These are phyloP conservation scores for Girardinichthys multiradiatus DNA, from an alignment of 2,113 vertebrate species.

Conservation along the genomic window DNA sequence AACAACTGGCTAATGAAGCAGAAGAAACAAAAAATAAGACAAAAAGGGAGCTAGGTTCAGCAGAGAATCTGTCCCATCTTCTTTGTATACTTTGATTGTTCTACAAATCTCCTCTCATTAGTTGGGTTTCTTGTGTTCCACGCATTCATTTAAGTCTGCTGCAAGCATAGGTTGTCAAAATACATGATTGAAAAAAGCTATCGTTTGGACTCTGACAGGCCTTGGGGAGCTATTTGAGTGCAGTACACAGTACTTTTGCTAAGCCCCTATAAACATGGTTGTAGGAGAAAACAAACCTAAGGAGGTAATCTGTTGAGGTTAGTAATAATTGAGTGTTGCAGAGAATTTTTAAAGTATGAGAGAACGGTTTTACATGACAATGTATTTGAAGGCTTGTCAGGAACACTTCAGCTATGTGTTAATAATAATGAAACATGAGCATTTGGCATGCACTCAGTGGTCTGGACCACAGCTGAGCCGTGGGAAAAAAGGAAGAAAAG, in stretches of 20 bases:
- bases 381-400: not conserved
- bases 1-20: constrained; percentile 69
- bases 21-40: constrained; percentile 53
- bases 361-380: not conserved
- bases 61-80: constrained; percentile 28
- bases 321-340: constrained; percentile 27
- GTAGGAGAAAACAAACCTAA: not conserved
- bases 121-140: constrained; percentile 62
- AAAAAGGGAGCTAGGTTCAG: constrained; percentile 31
- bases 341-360: not conserved
- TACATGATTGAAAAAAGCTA: constrained; percentile 42
- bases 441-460: not conserved
- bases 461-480: not conserved
- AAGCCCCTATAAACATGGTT: constrained; percentile 29
- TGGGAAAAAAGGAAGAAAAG: not conserved
- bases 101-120: constrained; percentile 75
- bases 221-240: constrained; percentile 56
- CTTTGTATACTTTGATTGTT: constrained; percentile 11
- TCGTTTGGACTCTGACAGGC: constrained; percentile 65
- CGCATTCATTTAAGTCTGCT: constrained; percentile 64
- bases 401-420: constrained; percentile 4
- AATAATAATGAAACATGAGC: not conserved
- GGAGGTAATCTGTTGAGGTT: constrained; percentile 11
- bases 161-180: constrained; percentile 72
- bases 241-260: constrained; percentile 41